These are phyloP conservation scores for Hirundichthys speculiger DNA, from an alignment of 2,113 vertebrate species.

Conservation along the genomic window DNA sequence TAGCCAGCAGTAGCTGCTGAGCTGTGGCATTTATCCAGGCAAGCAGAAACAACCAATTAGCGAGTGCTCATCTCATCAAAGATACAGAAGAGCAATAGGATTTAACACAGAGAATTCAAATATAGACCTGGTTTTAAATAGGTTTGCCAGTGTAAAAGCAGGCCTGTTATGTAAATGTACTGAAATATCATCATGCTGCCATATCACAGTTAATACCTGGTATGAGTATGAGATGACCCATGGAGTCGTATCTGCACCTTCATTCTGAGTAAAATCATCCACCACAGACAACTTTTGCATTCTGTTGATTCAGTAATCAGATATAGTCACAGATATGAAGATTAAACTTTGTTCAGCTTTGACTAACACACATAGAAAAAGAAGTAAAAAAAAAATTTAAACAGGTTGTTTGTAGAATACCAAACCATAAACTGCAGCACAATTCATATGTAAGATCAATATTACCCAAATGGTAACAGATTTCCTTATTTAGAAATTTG, in stretches of 20 bases:
- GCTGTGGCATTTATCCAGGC: conserved; percentile 68
- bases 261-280: not conserved
- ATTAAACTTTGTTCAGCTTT: not conserved
- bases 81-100: conserved; percentile 59
- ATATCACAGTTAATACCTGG: no score
- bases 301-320: not conserved
- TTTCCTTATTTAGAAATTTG: not conserved
- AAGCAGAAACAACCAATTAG: conserved; percentile 73
- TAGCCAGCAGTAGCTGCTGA: conserved; percentile 62
- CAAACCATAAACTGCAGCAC: not conserved
- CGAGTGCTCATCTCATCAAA: conserved; percentile 63
- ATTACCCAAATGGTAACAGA: not conserved
- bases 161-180: not conserved
- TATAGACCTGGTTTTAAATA: conserved; percentile 38
- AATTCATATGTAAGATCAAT: not conserved
- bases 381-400: not conserved
- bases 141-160: not conserved
- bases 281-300: not conserved
- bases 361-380: not conserved
- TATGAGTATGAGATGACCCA: no score
- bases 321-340: not conserved
- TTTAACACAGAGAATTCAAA: conserved; percentile 49
- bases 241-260: not conserved
- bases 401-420: not conserved
- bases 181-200: not conserved